Base-by-base conservation (phyloP, 2,797 vertebrate species). In the Echiichthys vipera region DNA sequence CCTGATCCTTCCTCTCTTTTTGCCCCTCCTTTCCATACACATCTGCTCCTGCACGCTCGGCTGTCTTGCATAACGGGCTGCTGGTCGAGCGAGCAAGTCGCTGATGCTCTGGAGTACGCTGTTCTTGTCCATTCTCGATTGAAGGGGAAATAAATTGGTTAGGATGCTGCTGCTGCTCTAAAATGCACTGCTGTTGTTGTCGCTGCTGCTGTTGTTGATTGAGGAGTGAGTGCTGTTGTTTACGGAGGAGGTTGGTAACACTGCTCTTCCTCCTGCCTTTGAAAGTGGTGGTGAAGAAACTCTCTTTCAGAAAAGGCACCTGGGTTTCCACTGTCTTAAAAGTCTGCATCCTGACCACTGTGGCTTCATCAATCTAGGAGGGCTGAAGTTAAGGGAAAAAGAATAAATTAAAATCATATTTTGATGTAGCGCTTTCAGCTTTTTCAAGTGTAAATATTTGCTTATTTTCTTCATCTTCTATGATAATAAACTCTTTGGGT, bases 11-110 rank as follows among this genome's bases (percentile, higher is more conserved):
- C 64, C 80, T 86, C 79, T 87, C 92, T 69, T 77, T 84, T 90
- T 88, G 92, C 91, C 78, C 91, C 94, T 95, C 93, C 92, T 82
- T 81, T 62, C 63, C 84, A 84, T 88, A 91, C 91, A 92, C 90
- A 92, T 94, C 95, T 90, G 90, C 88, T 76, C 77, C 83, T 45
- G 71, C 59, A 50, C 61, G 77, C 81, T 92, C 90, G 1, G 78
- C 61, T 40, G 85, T 78, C 84, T 95, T 96, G 91, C 96, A 96
- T 95, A 96, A 95, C 73, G 95, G 95, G 92, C 91, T 92, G 95
- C 96, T 94, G 37, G 79, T 93, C 0, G 93, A 92, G 80, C 92
- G 95, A 88, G 90, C 90, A 43, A 93, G 91, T 61, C 92, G 91
- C 91, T 92, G 95, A 93, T 94, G 96, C 94, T 96, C 94, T 0